Conservation (phyloP, 2,888 invertebrate genomes). For the Andrena chrysosceles region DNA sequence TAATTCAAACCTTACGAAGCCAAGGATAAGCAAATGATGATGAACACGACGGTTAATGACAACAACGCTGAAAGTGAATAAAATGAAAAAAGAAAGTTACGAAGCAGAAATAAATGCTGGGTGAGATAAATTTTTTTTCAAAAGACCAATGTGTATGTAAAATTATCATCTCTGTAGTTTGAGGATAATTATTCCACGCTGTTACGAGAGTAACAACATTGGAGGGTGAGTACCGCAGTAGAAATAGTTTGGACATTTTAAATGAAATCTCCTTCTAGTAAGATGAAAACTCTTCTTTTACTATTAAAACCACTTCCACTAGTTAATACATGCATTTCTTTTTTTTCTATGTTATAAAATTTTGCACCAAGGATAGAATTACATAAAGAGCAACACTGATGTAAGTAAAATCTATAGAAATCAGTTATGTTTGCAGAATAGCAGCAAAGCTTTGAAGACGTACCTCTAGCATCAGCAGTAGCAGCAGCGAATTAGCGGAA, state of each 20-base stretch:
- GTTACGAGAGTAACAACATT: slow-evolving; percentile 65
- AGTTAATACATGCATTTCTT: slow-evolving; percentile 58
- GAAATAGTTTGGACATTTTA: slow-evolving; percentile 32
- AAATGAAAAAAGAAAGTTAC: slow-evolving; percentile 39
- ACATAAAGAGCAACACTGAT: slow-evolving; percentile 62
- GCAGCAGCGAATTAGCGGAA: slow-evolving; percentile 82
- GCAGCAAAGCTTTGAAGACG: slow-evolving; percentile 82
- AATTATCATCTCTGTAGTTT: slow-evolving; percentile 6
- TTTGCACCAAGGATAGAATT: slow-evolving; percentile 56
- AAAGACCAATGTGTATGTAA: slow-evolving; percentile 3
- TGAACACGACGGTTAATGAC: slow-evolving; percentile 44
- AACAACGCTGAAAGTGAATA: slow-evolving; percentile 54
- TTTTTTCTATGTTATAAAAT: slow-evolving; percentile 44
- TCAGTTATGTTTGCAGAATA: slow-evolving; percentile 70
- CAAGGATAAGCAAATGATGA: slow-evolving; percentile 54
- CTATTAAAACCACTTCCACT: slow-evolving; percentile 38
- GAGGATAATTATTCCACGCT: slow-evolving; percentile 38
- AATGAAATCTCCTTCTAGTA: slow-evolving; percentile 36
- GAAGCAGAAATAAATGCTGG: slow-evolving; percentile 48
- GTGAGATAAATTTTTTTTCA: slow-evolving; percentile 13
- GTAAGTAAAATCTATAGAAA: slow-evolving; percentile 57
- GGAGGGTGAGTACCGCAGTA: slow-evolving; percentile 64
- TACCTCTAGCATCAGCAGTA: slow-evolving; percentile 84
- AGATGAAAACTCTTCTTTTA: slow-evolving; percentile 15
- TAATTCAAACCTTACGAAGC: slow-evolving; percentile 62